Evolutionary conservation across 2,888 invertebrate species (phyloP), one percentile per base, ranked within the genome.

Genomic region (Schizotus pectinicornis): DNA sequence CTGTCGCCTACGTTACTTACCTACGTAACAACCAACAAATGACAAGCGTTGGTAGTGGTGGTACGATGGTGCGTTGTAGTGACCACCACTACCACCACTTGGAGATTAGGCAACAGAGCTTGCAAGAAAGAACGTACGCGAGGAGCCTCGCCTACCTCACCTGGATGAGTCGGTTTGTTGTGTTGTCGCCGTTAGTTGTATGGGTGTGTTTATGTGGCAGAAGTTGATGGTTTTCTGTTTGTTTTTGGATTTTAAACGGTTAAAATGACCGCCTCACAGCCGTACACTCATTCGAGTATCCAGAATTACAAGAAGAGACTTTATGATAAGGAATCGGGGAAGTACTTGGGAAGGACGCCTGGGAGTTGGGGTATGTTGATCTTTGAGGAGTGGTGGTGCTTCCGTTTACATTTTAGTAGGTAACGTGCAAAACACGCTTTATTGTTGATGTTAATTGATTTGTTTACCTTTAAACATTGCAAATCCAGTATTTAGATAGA

Each of bases 331-430:
- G 81, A 83, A 49, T 83, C 86, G 31, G 83, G 85, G 46, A 87
- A 85, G 11, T 81, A 87, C 54, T 74, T 88, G 61, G 87, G 86
- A 2, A 81, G 88, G 50, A 85, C 86, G 38, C 81, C 82, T 11
- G 77, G 78, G 49, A 81, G 87, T 76, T 89, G 89, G 89, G 88
- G 89, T 89, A 79, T 85, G 86, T 60, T 38, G 31, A 12, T 8
- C 31, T 55, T 22, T 22, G 22, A 22, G 5, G 22, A 22, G 22
- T n/a, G 22, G 22, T 22, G 5, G 22, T 22, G 22, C 41, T 12
- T 22, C 39, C 33, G 33, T 50, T 47, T 50, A 3, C 2, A 31
- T 2, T 52, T 52, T 38, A 12, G 38, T 35, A 33, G 34, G 36
- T n/a, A 3, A 35, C 6, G 36, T 9, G 2, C 6, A 35, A n/a